Evolutionary conservation across 1,140 invertebrate species (phyloP).

Genomic region (Pseudomyrmex cubaensis): DNA sequence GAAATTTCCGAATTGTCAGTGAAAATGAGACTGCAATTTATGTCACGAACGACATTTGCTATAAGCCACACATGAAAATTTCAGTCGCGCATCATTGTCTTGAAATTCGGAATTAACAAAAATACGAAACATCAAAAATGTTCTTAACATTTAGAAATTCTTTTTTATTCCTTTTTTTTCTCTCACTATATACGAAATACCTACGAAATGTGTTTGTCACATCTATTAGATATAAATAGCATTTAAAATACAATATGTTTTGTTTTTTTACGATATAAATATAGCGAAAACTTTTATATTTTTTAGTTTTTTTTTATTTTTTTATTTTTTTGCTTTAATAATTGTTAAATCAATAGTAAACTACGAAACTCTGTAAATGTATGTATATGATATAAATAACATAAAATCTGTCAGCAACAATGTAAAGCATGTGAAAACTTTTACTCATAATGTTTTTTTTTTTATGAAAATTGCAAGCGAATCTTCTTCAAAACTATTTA

Average conservation of each 20-base stretch:
- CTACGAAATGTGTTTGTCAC: background rate
- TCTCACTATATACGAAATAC: background rate
- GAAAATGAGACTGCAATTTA: constrained; percentile 55
- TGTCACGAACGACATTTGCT: constrained; percentile 26
- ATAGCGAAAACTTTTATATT: background rate
- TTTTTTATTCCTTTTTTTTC: too few relatives aligned
- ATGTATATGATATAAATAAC: too few relatives aligned
- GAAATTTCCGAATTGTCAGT: constrained; percentile 44
- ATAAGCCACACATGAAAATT: constrained; percentile 16
- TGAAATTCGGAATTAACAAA: background rate
- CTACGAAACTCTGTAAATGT: too few relatives aligned
- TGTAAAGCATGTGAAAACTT: background rate
- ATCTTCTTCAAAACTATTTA: constrained; percentile 37
- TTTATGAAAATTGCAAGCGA: constrained; percentile 9
- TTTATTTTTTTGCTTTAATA: background rate
- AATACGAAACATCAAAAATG: background rate
- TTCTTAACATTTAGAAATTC: too few relatives aligned
- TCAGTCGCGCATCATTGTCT: constrained; percentile 13
- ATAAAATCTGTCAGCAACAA: background rate
- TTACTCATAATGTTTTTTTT: background rate
- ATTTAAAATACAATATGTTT: too few relatives aligned
- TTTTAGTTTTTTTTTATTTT: background rate
- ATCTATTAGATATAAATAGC: too few relatives aligned
- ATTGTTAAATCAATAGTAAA: background rate
- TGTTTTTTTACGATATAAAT: background rate